Base-by-base conservation (phyloP, 2,888 invertebrate species). In the Graphium colonna region DNA sequence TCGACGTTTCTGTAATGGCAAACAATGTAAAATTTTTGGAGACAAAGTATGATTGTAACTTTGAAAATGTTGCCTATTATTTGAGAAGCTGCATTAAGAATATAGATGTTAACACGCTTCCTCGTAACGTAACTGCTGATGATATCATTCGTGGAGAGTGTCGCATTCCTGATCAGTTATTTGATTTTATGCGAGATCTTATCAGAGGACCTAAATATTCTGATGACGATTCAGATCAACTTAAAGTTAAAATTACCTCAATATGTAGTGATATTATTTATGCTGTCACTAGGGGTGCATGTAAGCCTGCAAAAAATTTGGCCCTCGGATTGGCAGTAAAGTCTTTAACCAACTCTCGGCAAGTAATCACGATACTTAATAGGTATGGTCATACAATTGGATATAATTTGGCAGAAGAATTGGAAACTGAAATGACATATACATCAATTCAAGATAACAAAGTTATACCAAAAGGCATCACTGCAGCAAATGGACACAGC, bases 381-480 rank as follows among this genome's bases (percentile, higher is more conserved):
- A 69, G 60, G 47, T 66, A 67, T 55, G 71, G 69, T 12, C 73
- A 73, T 62, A 60, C 62, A 13, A 57, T 68, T 49, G 58, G 61
- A 26, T 71, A 71, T 56, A 64, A 61, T 60, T 52, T 65, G 45
- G 62, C 57, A 12, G 61, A 63, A 63, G 61, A 63, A 58, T 26
- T 61, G 21, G 61, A 61, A 54, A 61, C 60, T 15, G 60, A 60
- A 51, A 58, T 60, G 56, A 60, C 63, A 0, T 61, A 59, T 55
- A 59, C 56, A 36, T 56, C 57, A 12, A 13, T 44, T 13, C 31
- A 58, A 45, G 28, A 55, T 13, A 58, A 57, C 44, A 41, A 55
- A 13, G 42, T 71, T 18, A 63, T 70, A 60, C 69, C 43, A 55
- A 50, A 15, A 38, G 52, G 58, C 39, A 55, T 55, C 46, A 49